These are phyloP conservation scores for Aphrophora alni DNA, from an alignment of 2,888 invertebrate genomes.

Conservation along the genomic window DNA sequence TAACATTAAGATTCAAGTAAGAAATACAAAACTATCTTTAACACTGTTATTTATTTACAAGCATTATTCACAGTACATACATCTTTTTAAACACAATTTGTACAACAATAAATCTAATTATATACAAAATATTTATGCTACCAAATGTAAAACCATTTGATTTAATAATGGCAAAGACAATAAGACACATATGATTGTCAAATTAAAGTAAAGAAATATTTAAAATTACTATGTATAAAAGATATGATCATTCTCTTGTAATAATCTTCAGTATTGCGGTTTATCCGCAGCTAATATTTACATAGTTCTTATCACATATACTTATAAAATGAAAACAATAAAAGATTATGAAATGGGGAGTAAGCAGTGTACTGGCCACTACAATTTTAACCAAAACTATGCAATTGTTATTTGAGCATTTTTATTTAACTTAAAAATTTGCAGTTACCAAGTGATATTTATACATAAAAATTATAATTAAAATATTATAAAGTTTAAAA, in stretches of 20 bases:
- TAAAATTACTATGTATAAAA: neutral
- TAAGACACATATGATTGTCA: slow-evolving; percentile 6
- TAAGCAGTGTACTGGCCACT: neutral
- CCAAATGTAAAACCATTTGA: slow-evolving; percentile 40
- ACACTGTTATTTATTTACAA: slow-evolving; percentile 5
- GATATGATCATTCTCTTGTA: neutral
- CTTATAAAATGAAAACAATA: neutral
- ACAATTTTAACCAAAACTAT: neutral
- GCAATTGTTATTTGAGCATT: neutral
- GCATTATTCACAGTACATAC: slow-evolving; percentile 2
- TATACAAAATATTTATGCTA: neutral
- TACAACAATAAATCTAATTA: neutral
- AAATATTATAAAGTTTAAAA: neutral
- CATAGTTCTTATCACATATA: neutral
- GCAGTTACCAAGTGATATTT: neutral
- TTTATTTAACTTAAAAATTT: neutral
- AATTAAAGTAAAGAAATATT: neutral
- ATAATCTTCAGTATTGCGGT: neutral
- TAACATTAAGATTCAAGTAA: too few relatives aligned
- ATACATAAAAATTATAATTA: neutral
- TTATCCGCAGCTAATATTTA: neutral
- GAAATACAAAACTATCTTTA: neutral
- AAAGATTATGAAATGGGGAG: neutral
- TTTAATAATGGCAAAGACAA: neutral
- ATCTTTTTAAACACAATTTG: neutral